Base-by-base conservation (phyloP, 2,888 invertebrate species). In the Hirtodrosophila alboralis region DNA sequence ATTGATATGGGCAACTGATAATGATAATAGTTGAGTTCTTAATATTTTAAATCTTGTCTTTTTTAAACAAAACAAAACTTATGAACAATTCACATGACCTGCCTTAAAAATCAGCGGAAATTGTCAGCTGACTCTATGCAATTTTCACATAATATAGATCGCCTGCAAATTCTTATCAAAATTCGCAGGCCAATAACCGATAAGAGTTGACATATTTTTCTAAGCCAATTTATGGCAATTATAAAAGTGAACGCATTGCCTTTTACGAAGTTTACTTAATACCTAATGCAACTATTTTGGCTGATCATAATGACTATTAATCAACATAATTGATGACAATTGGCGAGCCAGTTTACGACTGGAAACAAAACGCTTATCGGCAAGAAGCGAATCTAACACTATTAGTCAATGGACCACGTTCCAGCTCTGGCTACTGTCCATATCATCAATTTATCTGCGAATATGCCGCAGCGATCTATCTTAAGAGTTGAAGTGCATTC, bases 321-420 rank as follows among this genome's bases (percentile, higher is more conserved):
- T 81, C 86, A 84, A 65, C 67, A 81, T 81, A 86, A 81, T 81
- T 86, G 85, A 81, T 81, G 83, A 75, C 86, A 84, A 72, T 84
- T 78, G 83, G 64, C 41, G 56, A 47, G 58, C 62, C 52, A 52
- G 73, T 75, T 77, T 71, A 52, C 37, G 79, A 77, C 66, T 73
- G 48, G 63, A 56, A 75, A 81, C 81, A 81, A 81, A 81, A 81
- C 72, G 81, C 86, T 81, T 81, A 81, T 81, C 81, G 73, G 63
- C 57, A 49, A 44, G 48, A 59, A 37, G 41, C 51, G 66, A 69
- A 86, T 81, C 79, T 79, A 79, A 79, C 85, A 84, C 79, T 85
- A 79, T 79, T 79, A 79, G 79, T 79, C 79, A 79, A 79, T 83
- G 77, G 84, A 81, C 84, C 78, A 61, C 28, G 27, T 57, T 3